phyloP scores from a whole-genome alignment of 2,113 vertebrate species.

The Hipposideros armiger region DNA sequence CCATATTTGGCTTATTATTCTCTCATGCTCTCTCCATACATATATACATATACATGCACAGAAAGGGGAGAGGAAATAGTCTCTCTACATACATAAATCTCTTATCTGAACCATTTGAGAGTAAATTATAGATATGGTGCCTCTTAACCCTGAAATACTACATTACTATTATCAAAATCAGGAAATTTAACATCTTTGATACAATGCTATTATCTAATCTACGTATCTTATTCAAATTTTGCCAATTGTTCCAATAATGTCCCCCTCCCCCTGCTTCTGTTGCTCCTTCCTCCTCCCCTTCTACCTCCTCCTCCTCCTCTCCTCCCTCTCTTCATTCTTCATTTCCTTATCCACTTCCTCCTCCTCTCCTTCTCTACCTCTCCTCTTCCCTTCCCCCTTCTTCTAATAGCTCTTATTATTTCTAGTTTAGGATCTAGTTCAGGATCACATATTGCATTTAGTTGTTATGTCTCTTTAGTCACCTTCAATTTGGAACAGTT shows the following conservation, averaged over 20 bases:
- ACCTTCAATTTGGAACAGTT: neutral
- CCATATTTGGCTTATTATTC: constrained; percentile 3
- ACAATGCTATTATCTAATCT: neutral
- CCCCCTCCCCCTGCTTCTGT: no score
- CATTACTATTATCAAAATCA: neutral
- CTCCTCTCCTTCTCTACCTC: neutral
- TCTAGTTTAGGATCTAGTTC: neutral
- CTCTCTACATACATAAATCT: neutral
- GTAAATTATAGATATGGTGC: neutral
- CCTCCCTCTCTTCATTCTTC: neutral
- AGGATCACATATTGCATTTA: neutral
- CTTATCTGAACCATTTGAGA: neutral
- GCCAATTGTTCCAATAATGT: neutral
- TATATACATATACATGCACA: neutral
- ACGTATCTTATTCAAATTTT: neutral
- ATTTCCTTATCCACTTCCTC: no score
- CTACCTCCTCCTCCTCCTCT: no score
- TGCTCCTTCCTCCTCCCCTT: neutral
- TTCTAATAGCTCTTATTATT: neutral
- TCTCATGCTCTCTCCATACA: fast-evolving
- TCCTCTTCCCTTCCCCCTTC: no score
- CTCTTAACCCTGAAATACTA: neutral
- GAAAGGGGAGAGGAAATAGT: neutral
- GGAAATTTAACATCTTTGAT: constrained; percentile 9
- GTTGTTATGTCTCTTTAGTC: neutral